Percentiles rank a stretch among this genome's conserved stretches.
Conservation (phyloP, 2,113 vertebrate genomes). For the Anhinga anhinga region DNA sequence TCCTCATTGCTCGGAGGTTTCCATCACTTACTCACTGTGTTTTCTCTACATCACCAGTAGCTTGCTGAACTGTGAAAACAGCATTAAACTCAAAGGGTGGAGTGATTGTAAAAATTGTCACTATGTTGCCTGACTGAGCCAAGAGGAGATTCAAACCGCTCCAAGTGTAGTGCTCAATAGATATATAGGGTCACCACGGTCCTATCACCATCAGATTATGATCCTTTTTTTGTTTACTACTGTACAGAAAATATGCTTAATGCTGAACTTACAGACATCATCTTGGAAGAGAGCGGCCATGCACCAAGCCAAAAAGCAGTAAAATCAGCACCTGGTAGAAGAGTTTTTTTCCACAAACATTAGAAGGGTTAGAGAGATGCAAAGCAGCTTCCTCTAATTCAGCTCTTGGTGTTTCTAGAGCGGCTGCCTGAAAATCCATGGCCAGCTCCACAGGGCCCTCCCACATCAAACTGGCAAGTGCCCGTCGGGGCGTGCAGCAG, state of each 20-base stretch:
- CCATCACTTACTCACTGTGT: neutral
- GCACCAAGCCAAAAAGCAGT: neutral
- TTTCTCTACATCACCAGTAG: neutral
- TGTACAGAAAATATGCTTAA: neutral
- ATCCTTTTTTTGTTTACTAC: neutral
- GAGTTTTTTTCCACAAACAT: neutral
- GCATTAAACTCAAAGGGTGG: neutral
- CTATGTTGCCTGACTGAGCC: neutral
- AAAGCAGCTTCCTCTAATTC: neutral
- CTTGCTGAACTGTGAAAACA: neutral
- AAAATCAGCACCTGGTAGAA: neutral
- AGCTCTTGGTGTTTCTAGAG: neutral
- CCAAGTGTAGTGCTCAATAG: neutral
- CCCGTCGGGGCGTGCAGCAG: rapidly evolving
- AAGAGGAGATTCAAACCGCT: neutral
- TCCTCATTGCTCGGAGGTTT: neutral
- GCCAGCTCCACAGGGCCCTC: neutral
- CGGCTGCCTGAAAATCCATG: neutral
- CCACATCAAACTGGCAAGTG: rapidly evolving
- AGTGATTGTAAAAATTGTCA: neutral
- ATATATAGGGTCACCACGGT: neutral
- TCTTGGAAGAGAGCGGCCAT: neutral
- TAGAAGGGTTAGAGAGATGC: neutral
- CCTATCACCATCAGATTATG: neutral
- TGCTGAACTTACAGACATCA: neutral